Evolutionary conservation across 2,888 invertebrate genomes (phyloP), one percentile per base, ranked within the genome.

Genomic region (Hanleya hanleyi): DNA sequence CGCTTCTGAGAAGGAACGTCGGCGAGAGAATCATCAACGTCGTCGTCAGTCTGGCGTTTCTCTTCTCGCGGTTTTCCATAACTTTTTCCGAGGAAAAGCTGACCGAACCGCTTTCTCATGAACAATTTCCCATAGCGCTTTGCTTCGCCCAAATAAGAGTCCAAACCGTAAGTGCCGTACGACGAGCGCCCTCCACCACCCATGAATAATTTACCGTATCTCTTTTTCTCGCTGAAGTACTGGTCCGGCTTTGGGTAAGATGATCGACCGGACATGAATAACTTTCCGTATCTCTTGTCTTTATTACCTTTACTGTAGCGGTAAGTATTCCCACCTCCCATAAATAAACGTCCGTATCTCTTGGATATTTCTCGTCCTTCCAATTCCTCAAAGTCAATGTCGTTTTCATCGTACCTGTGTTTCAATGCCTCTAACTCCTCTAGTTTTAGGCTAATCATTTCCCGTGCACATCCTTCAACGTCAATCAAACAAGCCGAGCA

Each of bases 171-270:
- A 41, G 9, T 9, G 41, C 9, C 9, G 41, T 18, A 9, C 9
- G 41, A 18, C 4, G 57, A 3, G 32, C 26, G 22, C 29, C 57
- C 57, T n/a, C n/a, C n/a, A n/a, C n/a, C n/a, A n/a, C n/a, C n/a
- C 57, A 57, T 57, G 57, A 57, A 57, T 32, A 57, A 57, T 29
- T 22, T 57, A 15, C 57, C 57, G 57, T 29, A 57, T 4, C 57
- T 18, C 29, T 57, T 57, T 32, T 26, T 29, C 9, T 41, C 18
- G 9, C 41, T 18, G 9, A 18, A 18, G 9, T 57, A 29, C 15
- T 22, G 29, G 4, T 9, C 29, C 4, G 57, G 29, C 12, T 15
- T 9, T 18, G 26, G 2, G 32, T 22, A 29, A 26, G 22, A 57
- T 22, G 57, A 32, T 15, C 57, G 22, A 32, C 1, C 15, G 4